These are phyloP conservation scores for Cynopterus brachyotis DNA, from an alignment of 2,113 vertebrate genomes.

Conservation along the genomic window DNA sequence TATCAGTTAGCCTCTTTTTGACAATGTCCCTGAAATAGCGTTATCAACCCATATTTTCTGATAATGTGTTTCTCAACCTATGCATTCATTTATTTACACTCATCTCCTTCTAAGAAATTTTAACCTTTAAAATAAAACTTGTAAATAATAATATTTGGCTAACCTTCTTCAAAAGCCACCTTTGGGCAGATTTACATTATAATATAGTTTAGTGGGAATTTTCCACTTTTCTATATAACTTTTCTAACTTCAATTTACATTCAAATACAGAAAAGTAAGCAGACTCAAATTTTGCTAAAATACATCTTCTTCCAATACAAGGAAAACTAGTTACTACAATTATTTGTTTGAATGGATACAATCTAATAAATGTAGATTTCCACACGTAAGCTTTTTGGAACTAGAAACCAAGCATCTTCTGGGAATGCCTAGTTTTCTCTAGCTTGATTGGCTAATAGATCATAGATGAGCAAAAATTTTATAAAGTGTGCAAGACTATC, in stretches of 20 bases:
- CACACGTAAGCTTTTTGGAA: background rate
- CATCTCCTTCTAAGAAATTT: background rate
- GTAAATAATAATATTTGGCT: background rate
- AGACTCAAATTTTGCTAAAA: conserved; percentile 17
- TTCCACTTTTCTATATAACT: background rate
- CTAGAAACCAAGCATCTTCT: background rate
- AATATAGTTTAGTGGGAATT: background rate
- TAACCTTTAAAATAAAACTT: background rate
- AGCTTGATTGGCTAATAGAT: background rate
- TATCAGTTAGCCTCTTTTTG: background rate
- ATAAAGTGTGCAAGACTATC: background rate
- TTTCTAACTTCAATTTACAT: background rate
- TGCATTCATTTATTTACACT: background rate
- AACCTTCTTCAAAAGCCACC: background rate
- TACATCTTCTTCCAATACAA: background rate
- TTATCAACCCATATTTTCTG: background rate
- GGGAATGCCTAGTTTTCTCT: background rate
- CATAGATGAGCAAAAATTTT: background rate
- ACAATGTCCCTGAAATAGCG: background rate
- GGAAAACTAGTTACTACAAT: background rate
- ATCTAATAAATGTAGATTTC: background rate
- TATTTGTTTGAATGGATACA: background rate
- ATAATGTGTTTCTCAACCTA: background rate
- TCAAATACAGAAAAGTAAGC: background rate
- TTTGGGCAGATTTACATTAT: background rate